phyloP scores from a whole-genome alignment of 1,140 invertebrate species.

The Drosophila nasuta region DNA sequence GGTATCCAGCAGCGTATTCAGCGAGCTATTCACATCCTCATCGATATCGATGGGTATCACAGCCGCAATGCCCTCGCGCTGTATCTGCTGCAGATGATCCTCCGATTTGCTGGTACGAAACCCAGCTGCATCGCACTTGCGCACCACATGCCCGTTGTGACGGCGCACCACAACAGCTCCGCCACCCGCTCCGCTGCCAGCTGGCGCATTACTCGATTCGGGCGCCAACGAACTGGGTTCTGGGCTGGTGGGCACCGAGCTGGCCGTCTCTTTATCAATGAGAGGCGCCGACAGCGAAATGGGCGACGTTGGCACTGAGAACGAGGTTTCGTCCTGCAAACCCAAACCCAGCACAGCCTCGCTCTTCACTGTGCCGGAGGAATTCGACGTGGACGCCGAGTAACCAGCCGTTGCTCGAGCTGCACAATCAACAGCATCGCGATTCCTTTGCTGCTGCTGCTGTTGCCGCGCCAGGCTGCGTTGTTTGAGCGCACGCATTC shows the following conservation, averaged over 20 bases:
- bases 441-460: slow-evolving; percentile 61
- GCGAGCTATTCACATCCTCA: slow-evolving; percentile 95
- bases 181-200: slow-evolving; percentile 79
- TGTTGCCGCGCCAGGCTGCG: slow-evolving; percentile 52
- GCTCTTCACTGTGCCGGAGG: slow-evolving; percentile 79
- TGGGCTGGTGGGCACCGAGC: slow-evolving; percentile 93
- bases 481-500: slow-evolving; percentile 74
- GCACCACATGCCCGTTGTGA: slow-evolving; percentile 73
- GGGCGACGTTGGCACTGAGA: slow-evolving; percentile 83
- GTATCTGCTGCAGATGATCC: slow-evolving; percentile 91
- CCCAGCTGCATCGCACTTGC: slow-evolving; percentile 83
- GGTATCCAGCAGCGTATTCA: slow-evolving; percentile 95
- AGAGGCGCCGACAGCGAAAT: slow-evolving; percentile 80
- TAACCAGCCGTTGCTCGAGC: slow-evolving; percentile 43
- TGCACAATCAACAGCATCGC: slow-evolving; percentile 69
- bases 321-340: slow-evolving; percentile 77
- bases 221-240: slow-evolving; percentile 86
- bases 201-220: slow-evolving; percentile 75
- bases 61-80: slow-evolving; percentile 85
- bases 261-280: slow-evolving; percentile 85
- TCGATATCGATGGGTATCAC: slow-evolving; percentile 95
- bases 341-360: slow-evolving; percentile 51
- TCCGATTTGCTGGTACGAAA: slow-evolving; percentile 93
- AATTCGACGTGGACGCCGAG: slow-evolving; percentile 66
- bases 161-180: slow-evolving; percentile 66